Base-by-base conservation (phyloP, 2,113 vertebrate species). In the Chauna torquata region DNA sequence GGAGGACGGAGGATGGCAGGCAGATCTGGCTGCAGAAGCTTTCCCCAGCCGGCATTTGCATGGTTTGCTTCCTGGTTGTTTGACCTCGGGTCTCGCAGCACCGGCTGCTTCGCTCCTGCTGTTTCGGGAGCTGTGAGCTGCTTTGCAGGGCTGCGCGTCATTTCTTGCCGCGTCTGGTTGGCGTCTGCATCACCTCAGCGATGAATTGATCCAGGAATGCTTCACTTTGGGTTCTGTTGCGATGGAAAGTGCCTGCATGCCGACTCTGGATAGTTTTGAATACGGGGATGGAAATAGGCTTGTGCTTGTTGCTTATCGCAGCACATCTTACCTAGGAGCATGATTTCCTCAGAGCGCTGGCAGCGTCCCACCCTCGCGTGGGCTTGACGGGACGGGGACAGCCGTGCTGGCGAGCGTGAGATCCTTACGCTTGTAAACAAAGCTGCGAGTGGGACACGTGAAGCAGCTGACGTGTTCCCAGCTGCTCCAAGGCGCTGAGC, bases 131-230 rank as follows among this genome's bases (percentile, higher is more conserved):
- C 13, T 38, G 27, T 23, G 4, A 28, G 27, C 49, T 11, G 10
- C 45, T 36, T 17, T 50, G 34, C 13, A 23, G 42, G 52, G 52
- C 52, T 16, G 25, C 8, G 52, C 28, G 13, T 17, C 6, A 30
- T 30, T 32, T 32, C 38, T 65, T 5, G 20, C n/a, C 4, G 5
- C 18, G 4, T 27, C 22, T 2, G 4, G 3, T 52, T 34, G 28
- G 16, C 7, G 24, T 16, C 36, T 11, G 32, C 3, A 1, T 20
- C 2, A 1, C 54, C 68, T 36, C 7, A 0, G 1, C 3, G 20
- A 17, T 1, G 11, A 7, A 23, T 52, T 57, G 5, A 13, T 16
- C 47, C 72, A 4, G 40, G 47, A 50, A 1, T 42, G 22, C 4
- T 23, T n/a, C 8, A 15, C 57, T 32, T 16, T 23, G 5, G 9